Evolutionary conservation across 1,140 invertebrate species (phyloP), one percentile per base, ranked within the genome.

Genomic region (Brachystomella parvula): DNA sequence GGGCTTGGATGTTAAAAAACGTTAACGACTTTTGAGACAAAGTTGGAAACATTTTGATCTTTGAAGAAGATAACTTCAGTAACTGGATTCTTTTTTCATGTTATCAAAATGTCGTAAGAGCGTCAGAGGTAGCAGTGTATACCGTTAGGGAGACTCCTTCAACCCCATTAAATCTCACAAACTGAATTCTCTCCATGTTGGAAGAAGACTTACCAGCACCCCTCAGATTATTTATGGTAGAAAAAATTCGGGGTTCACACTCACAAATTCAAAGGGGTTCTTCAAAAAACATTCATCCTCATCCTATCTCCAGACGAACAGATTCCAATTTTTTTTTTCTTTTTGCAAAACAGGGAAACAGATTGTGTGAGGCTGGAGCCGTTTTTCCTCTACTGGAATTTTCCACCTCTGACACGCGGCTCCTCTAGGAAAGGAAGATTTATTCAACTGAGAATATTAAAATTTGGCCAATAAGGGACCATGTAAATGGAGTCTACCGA

Each of bases 361-460:
- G 49, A 15, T 53, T 53, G 49, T 53, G 49, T 15, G 15, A 53
- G 12, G 24, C 24, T 24, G 12, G 49, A 3, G 12, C 49, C 21
- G 6, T 53, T 24, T 26, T 17, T 15, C 3, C 49, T 53, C 9
- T 24, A 53, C 24, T 53, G 3, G 24, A 53, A 53, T 53, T 24
- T 53, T 6, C 49, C 21, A 17, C 49, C 12, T 53, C 15, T 17
- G 49, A 53, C 49, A 6, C 49, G 6, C 49, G 24, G 24, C 12
- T 53, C n/a, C n/a, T n/a, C n/a, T 53, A 6, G 24, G 21, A 24
- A 53, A 53, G 24, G 6, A 53, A 53, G 49, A 53, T 53, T 53
- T 53, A 53, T 53, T 53, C 49, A 53, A 24, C 24, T 24, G 49
- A 53, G 49, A 53, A 53, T 53, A 53, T 53, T 53, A 53, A 53